Percentiles rank a stretch among this genome's conserved stretches.
Conservation (phyloP, 2,113 vertebrate genomes). For the Chaetodon trifascialis region DNA sequence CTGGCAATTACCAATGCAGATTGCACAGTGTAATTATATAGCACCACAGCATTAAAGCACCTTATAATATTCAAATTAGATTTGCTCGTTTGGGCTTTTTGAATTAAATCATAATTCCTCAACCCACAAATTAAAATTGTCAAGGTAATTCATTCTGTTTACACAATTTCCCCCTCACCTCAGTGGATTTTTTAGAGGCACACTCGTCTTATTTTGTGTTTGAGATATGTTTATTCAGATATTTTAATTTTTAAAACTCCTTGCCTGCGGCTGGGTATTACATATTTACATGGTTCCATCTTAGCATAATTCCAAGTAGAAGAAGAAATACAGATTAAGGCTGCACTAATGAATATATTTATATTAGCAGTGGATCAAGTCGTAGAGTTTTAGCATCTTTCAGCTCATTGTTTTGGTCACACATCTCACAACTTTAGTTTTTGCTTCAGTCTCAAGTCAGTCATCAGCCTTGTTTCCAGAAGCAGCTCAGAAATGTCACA, state of each 20-base stretch:
- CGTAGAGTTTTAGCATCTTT: not conserved
- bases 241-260: constrained; percentile 18
- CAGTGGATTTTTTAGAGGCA: constrained; percentile 18
- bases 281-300: constrained; percentile 12
- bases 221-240: not conserved
- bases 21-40: constrained; percentile 17
- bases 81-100: constrained; percentile 44
- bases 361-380: not conserved
- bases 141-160: constrained; percentile 38
- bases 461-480: no score
- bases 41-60: not conserved
- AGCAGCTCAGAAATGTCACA: no score
- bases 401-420: not conserved
- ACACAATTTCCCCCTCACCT: constrained; percentile 4
- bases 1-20: constrained; percentile 12
- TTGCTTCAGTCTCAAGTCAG: no score
- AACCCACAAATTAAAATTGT: constrained; percentile 49
- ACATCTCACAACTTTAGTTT: no score
- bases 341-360: not conserved
- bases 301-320: constrained; percentile 3
- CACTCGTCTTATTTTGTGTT: not conserved
- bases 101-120: constrained; percentile 25
- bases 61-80: constrained; percentile 43
- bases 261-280: not conserved
- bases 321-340: constrained; percentile 1